Percentiles rank a stretch among this genome's conserved stretches.
Evolutionary conservation across 2,888 invertebrate genomes (phyloP).

Genomic region (Drosophila kanekoi): DNA sequence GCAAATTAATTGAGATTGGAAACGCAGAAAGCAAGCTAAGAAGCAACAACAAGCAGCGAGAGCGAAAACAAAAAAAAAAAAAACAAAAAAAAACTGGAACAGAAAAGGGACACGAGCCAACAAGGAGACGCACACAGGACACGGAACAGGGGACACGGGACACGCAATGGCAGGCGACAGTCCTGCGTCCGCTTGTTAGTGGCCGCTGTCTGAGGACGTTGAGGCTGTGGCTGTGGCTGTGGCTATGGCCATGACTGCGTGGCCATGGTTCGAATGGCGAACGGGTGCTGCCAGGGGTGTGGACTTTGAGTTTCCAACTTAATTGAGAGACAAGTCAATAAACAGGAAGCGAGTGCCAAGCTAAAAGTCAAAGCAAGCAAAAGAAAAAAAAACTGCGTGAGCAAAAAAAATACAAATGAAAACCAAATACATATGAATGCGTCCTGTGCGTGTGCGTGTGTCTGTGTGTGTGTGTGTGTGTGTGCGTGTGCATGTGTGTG

Average conservation of each 20-base stretch:
- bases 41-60: conserved; percentile 21
- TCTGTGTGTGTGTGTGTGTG: neutral
- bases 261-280: neutral
- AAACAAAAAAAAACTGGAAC: conserved; percentile 3
- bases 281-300: conserved; percentile 1
- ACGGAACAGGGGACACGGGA: conserved; percentile 32
- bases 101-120: conserved; percentile 12
- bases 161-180: conserved; percentile 66
- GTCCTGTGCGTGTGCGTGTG: neutral
- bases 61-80: neutral
- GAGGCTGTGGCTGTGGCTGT: conserved; percentile 3
- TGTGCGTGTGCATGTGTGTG: neutral
- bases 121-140: conserved; percentile 50
- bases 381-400: conserved; percentile 21
- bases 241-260: neutral
- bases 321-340: conserved; percentile 82
- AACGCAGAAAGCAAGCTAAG: conserved; percentile 68
- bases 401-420: conserved; percentile 3
- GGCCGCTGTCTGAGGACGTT: conserved; percentile 36
- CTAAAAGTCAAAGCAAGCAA: conserved; percentile 69
- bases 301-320: conserved; percentile 70
- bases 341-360: conserved; percentile 72
- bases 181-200: conserved; percentile 69
- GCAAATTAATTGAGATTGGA: conserved; percentile 83
- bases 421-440: conserved; percentile 18